phyloP scores from a whole-genome alignment of 2,113 vertebrate species.

The Hydropotes inermis region DNA sequence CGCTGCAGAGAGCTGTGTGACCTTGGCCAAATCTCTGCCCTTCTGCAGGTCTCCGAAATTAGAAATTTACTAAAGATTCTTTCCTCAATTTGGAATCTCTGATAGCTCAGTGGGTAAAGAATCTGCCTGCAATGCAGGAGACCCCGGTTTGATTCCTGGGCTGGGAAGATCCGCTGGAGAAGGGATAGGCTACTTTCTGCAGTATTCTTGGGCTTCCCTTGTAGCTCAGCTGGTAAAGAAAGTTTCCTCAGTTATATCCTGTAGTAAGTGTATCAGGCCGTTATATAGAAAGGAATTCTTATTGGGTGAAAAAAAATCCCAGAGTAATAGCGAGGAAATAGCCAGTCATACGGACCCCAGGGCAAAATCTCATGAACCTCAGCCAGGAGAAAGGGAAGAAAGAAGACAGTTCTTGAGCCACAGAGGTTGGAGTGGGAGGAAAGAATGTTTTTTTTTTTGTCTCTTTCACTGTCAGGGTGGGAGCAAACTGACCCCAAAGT shows the following conservation, averaged over 20 bases:
- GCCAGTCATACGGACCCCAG: too few species aligned
- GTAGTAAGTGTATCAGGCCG: neutral
- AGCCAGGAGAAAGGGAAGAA: neutral
- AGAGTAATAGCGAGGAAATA: neutral
- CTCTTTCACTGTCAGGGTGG: neutral
- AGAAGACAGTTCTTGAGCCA: neutral
- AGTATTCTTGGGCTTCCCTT: neutral
- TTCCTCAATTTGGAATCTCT: neutral
- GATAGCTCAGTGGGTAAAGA: neutral
- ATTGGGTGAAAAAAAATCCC: neutral
- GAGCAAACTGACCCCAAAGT: neutral
- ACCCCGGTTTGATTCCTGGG: neutral
- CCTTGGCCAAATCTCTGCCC: neutral
- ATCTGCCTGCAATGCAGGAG: neutral
- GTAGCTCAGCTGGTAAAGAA: neutral
- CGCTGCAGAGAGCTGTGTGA: neutral
- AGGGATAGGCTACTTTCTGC: neutral
- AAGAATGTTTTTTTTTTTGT: neutral
- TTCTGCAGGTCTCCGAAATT: neutral
- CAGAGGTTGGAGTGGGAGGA: neutral
- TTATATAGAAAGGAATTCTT: neutral
- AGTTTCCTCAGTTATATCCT: neutral
- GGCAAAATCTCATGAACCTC: neutral
- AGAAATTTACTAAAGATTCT: neutral
- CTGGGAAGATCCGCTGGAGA: neutral